Base-by-base conservation (phyloP, 2,797 vertebrate genomes). In the Coregonus suidteri region DNA sequence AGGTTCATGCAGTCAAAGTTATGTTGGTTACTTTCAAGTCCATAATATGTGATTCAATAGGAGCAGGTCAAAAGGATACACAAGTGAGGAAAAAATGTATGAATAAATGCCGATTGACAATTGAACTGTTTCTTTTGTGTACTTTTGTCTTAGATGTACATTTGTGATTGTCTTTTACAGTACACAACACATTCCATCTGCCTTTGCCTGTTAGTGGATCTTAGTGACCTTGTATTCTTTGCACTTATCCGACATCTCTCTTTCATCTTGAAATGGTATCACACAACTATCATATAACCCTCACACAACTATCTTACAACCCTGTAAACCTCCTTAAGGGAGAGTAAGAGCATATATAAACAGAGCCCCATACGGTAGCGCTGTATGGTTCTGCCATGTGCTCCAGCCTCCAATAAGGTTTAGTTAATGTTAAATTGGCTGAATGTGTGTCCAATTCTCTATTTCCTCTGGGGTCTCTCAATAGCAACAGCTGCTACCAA, bases 351-450 rank as follows among this genome's bases (percentile, higher is more conserved):
- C 82, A 77, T 77, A 83, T 90, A 84, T 71, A 82, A 88, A 86
- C 84, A 83, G 83, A 88, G 86, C 84, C 87, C 80, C 90, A 90
- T 90, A 88, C 89, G 89, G 91, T 90, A 88, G 86, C 87, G 84
- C 87, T 76, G 73, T 90, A 87, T 91, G 90, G 84, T 90, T 88
- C 87, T 86, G 79, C 90, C 89, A 86, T 86, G 81, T 90, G 91
- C 90, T 89, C 90, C 90, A 88, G 93, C 92, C 91, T 92, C 91
- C 93, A 95, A 94, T 95, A 94, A 94, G 91, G 91, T 92, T 92
- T 94, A 91, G 93, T 94, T 95, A 95, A 94, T 92, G 88, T 84
- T 93, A 94, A 94, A 94, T 94, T 94, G 94, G 93, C 92, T 93
- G 92, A 94, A 92, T 94, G 92, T 92, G 92, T 92, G 91, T 94